Conservation (phyloP, 2,797 vertebrate species). For the Lycodopsis pacificus region DNA sequence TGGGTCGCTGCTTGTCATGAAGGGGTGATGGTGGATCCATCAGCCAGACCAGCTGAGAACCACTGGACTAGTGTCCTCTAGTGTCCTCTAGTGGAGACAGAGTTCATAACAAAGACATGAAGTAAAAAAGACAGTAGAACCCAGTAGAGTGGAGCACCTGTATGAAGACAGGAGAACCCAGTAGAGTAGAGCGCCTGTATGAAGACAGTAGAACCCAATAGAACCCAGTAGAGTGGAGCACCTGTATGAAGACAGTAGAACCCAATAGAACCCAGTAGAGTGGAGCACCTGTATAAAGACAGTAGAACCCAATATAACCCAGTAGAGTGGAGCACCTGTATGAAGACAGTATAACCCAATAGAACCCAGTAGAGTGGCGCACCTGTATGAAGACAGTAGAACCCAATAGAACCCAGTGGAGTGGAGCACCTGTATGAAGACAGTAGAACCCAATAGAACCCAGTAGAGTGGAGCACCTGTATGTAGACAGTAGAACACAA, state of each 20-base stretch:
- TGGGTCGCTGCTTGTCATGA: no score
- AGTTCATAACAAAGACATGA: not conserved
- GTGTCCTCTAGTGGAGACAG: no score
- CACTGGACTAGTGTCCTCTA: no score
- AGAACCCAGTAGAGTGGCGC: not conserved
- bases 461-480: slow-evolving; percentile 22
- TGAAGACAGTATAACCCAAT: slow-evolving; percentile 11
- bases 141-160: not conserved
- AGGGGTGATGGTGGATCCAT: no score
- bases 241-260: slow-evolving; percentile 33
- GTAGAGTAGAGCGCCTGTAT: slow-evolving; percentile 17
- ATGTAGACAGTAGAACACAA: slow-evolving; percentile 28
- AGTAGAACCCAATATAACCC: not conserved
- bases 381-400: slow-evolving; percentile 41
- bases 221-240: not conserved
- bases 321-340: slow-evolving; percentile 18
- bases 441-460: not conserved
- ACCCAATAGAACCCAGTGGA: not conserved
- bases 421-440: slow-evolving; percentile 40
- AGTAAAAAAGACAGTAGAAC: no score
- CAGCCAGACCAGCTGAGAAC: no score
- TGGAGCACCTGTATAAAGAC: slow-evolving; percentile 36
- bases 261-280: not conserved
- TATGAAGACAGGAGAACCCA: not conserved
- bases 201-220: slow-evolving; percentile 33